These are phyloP conservation scores for Panurus biarmicus DNA, from an alignment of 2,113 vertebrate genomes.

Conservation along the genomic window DNA sequence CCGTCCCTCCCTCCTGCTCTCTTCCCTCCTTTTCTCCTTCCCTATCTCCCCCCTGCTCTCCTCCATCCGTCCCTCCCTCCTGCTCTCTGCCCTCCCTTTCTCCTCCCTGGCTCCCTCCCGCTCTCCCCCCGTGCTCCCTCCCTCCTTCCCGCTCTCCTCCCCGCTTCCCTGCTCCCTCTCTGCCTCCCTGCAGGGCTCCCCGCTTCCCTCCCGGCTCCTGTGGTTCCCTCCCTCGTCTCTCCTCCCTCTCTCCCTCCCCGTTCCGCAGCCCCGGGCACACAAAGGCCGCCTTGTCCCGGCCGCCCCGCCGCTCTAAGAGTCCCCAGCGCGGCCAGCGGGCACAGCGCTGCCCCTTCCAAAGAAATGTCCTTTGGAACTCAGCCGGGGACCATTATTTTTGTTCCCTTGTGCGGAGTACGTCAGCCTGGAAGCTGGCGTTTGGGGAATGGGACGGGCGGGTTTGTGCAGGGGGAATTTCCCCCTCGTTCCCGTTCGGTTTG, in stretches of 20 bases:
- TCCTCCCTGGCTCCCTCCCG: not conserved
- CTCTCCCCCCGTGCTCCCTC: not conserved
- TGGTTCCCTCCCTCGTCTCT: not conserved
- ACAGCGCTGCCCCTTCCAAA: not conserved
- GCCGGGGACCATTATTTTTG: not conserved
- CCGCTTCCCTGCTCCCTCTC: not conserved
- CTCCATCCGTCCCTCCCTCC: no score
- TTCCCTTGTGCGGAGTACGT: not conserved
- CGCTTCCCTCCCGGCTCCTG: no score
- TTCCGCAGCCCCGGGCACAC: not conserved
- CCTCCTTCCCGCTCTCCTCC: no score
- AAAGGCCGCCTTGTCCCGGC: not conserved
- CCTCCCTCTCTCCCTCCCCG: no score
- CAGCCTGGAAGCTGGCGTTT: not conserved
- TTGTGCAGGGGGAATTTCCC: not conserved
- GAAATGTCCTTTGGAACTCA: not conserved
- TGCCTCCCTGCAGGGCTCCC: not conserved
- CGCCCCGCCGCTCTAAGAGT: not conserved
- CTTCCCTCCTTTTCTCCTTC: no score
- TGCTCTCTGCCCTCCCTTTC: not conserved
- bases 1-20: not conserved
- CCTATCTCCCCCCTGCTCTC: no score
- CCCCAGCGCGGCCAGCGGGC: not conserved
- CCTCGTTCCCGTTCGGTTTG: not conserved
- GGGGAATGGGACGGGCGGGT: not conserved